Evolutionary conservation across 2,113 vertebrate species (phyloP), one percentile per base, ranked within the genome.

Genomic region (Megaleporinus macrocephalus): DNA sequence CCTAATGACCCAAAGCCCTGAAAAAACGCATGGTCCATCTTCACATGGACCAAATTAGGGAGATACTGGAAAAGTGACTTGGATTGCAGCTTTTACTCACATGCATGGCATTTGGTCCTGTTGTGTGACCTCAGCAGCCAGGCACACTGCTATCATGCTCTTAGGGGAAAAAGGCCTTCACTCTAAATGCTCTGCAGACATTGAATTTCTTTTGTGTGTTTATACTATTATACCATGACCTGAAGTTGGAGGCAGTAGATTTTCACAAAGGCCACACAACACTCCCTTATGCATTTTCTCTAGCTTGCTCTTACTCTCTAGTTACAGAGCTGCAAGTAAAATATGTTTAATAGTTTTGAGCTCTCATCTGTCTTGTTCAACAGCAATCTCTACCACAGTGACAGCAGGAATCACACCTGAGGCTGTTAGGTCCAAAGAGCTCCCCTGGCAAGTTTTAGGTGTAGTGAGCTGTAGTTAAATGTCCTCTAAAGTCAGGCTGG

Each of bases 1-100:
- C 57, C 83, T 74, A 16, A 41, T 87, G 66, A 69, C 27, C 69
- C 4, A 5, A 22, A 33, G 20, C 71, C 88, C 47, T 57, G 72
- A 65, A 77, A 72, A 65, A 61, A 11, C 24, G 20, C 49, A 66
- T 91, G 36, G 51, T 51, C 18, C 2, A 18, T 30, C 20, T 87
- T 84, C 86, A 85, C 9, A 2, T 63, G 55, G 14, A 18, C 22
- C 26, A 26, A 59, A 13, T 14, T 14, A 47, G 9, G 26, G 47
- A 68, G 30, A n/a, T 41, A 13, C 65, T 3, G 22, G 24, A 22
- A 26, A 70, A 6, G 9, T 24, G 29, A 59, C 5, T 1, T 30
- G 41, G 57, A 15, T 20, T 62, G 49, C 14, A 9, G 47, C 55
- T 33, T 33, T 62, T 3, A 33, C 3, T 62, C 36, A n/a, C 55